Conservation (phyloP, 2,888 invertebrate genomes). For the Tachina fera region DNA sequence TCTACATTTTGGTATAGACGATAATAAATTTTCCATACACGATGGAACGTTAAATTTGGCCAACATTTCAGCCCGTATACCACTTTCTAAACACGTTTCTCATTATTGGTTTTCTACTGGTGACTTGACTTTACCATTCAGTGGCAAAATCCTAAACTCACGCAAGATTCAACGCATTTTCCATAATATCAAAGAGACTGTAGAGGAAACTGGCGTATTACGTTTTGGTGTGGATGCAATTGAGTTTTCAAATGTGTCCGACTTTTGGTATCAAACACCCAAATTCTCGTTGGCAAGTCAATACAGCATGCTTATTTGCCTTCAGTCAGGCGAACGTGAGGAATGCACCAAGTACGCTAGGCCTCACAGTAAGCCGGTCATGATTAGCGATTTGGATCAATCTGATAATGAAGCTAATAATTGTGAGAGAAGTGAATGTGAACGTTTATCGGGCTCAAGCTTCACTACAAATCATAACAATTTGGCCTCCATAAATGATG, state of each 20-base stretch:
- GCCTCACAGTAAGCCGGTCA: slow-evolving; percentile 74
- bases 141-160: slow-evolving; percentile 75
- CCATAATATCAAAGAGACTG: slow-evolving; percentile 74
- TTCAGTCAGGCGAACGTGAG: slow-evolving; percentile 77
- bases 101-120: slow-evolving; percentile 81
- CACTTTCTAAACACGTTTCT: slow-evolving; percentile 75
- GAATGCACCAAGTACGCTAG: slow-evolving; percentile 78
- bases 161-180: slow-evolving; percentile 78
- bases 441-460: slow-evolving; percentile 76
- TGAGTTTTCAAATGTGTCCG: slow-evolving; percentile 78
- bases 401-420: slow-evolving; percentile 76
- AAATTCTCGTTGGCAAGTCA: slow-evolving; percentile 79
- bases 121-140: slow-evolving; percentile 79
- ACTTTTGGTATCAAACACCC: slow-evolving; percentile 74
- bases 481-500: slow-evolving; percentile 67
- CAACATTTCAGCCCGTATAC: slow-evolving; percentile 72
- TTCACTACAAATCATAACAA: slow-evolving; percentile 71
- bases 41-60: slow-evolving; percentile 38
- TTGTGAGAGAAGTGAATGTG: slow-evolving; percentile 75
- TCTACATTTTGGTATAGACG: slow-evolving; percentile 80
- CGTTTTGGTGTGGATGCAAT: slow-evolving; percentile 80
- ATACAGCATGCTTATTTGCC: slow-evolving; percentile 80
- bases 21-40: slow-evolving; percentile 75
- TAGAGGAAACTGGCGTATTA: slow-evolving; percentile 58
- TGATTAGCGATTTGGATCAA: slow-evolving; percentile 77